These are phyloP conservation scores for Peromyscus nudipes DNA, from an alignment of 2,797 vertebrate species.

Conservation along the genomic window DNA sequence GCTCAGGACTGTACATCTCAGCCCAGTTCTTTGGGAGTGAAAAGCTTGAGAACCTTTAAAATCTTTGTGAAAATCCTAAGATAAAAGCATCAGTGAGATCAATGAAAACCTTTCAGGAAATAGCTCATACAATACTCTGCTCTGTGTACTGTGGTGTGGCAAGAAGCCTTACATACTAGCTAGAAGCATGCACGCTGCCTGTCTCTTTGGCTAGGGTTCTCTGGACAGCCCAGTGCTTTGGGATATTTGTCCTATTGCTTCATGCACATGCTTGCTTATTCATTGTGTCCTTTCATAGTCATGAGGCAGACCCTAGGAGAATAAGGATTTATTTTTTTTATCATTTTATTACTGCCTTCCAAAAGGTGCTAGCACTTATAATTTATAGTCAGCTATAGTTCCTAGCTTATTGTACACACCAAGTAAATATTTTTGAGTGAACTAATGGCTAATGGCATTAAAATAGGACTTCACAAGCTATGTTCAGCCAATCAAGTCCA, in stretches of 20 bases:
- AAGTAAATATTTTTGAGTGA: neutral
- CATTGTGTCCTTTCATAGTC: neutral
- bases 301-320: neutral
- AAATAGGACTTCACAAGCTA: neutral
- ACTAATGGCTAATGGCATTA: neutral
- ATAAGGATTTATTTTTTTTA: neutral
- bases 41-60: constrained; percentile 14
- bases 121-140: neutral
- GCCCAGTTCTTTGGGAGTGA: constrained; percentile 33
- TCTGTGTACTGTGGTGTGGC: neutral
- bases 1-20: neutral
- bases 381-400: neutral
- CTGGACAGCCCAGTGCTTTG: neutral
- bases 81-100: constrained; percentile 25
- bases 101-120: constrained; percentile 29
- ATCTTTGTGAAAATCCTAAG: constrained; percentile 30
- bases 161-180: neutral
- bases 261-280: neutral
- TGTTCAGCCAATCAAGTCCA: neutral
- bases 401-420: neutral
- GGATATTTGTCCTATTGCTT: neutral
- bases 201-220: neutral
- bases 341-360: neutral
- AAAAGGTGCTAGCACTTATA: neutral
- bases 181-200: accelerated